These are phyloP conservation scores for Diarsia mendica DNA, from an alignment of 2,888 invertebrate species.

Conservation along the genomic window DNA sequence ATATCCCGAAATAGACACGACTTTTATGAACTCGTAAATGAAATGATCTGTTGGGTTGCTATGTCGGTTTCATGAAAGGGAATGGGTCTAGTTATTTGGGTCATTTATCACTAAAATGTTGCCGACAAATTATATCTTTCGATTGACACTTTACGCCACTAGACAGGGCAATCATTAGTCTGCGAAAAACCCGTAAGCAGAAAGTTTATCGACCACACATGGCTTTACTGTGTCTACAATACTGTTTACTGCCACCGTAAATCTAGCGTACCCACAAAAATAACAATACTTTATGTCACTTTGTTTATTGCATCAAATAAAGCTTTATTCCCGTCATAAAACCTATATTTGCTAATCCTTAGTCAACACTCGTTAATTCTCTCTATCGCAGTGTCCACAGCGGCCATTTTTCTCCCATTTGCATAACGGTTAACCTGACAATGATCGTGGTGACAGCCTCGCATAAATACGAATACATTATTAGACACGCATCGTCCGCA, in stretches of 20 bases:
- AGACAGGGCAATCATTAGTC: not conserved
- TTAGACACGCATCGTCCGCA: constrained; percentile 55
- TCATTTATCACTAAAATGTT: constrained; percentile 5
- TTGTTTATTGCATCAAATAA: constrained; percentile 41
- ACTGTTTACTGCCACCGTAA: constrained; percentile 23
- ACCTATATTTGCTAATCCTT: constrained; percentile 44
- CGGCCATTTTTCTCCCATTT: constrained; percentile 58
- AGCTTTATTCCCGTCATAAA: constrained; percentile 25
- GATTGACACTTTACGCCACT: not conserved
- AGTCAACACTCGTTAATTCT: constrained; percentile 57
- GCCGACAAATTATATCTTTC: not conserved
- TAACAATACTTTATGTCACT: constrained; percentile 40
- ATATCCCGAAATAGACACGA: constrained; percentile 42
- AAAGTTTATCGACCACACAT: constrained; percentile 1
- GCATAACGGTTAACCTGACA: constrained; percentile 65
- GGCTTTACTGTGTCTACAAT: constrained; percentile 12
- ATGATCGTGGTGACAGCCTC: constrained; percentile 57
- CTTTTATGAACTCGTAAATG: constrained; percentile 32
- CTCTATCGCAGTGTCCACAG: constrained; percentile 42
- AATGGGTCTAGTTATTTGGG: constrained; percentile 1
- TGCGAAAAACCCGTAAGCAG: not conserved
- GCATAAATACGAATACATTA: constrained; percentile 65
- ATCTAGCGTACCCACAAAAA: constrained; percentile 33
- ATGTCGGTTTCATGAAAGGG: not conserved
- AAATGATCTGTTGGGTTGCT: constrained; percentile 13